Base-by-base conservation (phyloP, 2,113 vertebrate genomes). In the Paracanthobrama guichenoti region DNA sequence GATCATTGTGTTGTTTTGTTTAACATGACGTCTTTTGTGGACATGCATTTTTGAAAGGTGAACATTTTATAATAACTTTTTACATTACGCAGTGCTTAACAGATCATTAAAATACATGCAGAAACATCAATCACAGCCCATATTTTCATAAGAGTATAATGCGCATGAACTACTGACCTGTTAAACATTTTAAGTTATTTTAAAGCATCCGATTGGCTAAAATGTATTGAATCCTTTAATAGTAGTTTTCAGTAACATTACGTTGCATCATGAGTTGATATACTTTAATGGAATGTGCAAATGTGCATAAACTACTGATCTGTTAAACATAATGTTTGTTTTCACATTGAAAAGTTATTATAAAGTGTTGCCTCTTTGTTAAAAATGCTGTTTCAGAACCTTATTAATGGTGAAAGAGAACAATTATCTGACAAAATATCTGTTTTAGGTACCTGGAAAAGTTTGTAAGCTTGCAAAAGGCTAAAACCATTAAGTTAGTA, bases 391-490 rank as follows among this genome's bases (percentile, higher is more conserved):
- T 79, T 60, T 44, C 13, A 44, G 26, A 46, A 2, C 22, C 20
- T 20, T 46, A 24, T 72, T 6, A 4, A 31, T 20, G 16, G 55
- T 12, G 24, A 28, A 8, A 48, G 24, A 66, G n/a, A 13, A 44
- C 1, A 10, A 3, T 10, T 18, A 28, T 50, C 22, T 35, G 39
- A 66, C 44, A 22, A 67, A 44, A 67, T 16, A 67, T 66, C 24
- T 35, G 10, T 81, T 81, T 81, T 81, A 81, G 79, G 79, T 67
- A 81, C 79, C 44, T 81, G 20, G 28, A 74, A 28, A 53, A 42
- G 53, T 39, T 67, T 35, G 64, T 20, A 31, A 67, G 48, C 24
- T 73, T 46, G 64, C 35, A 18, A 67, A 67, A 67, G 50, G 13
- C 66, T 42, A 16, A 82, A 82, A 50, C 10, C n/a, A 16, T 55